phyloP scores from a whole-genome alignment of 2,797 vertebrate species.

The Liparis tanakae region DNA sequence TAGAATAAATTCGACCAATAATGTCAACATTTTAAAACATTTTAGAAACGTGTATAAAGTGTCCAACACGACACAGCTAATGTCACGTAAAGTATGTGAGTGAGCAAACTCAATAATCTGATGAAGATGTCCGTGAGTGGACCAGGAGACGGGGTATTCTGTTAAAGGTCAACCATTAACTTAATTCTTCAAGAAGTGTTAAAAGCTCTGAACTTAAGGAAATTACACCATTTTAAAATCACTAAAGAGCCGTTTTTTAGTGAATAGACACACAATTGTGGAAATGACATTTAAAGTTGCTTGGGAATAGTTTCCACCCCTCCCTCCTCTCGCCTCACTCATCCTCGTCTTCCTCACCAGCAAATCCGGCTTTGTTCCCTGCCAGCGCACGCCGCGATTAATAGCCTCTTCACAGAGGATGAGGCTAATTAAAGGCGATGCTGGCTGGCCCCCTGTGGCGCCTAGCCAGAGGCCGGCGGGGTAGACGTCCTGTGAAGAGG shows the following conservation, averaged over 20 bases:
- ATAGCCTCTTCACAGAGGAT: constrained; percentile 78
- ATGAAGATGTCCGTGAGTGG: not conserved
- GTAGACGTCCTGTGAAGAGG: constrained; percentile 60
- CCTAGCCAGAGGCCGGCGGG: constrained; percentile 40
- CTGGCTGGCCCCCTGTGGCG: constrained; percentile 40
- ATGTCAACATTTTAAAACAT: too few species aligned
- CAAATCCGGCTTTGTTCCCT: constrained; percentile 80
- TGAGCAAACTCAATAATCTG: not conserved
- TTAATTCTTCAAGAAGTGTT: not conserved
- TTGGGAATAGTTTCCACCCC: constrained; percentile 17
- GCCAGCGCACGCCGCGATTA: constrained; percentile 70
- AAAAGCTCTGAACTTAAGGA: too few species aligned
- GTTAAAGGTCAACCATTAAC: not conserved
- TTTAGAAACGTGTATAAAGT: too few species aligned
- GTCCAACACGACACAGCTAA: too few species aligned
- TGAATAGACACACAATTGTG: constrained; percentile 8
- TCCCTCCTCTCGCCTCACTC: constrained; percentile 40
- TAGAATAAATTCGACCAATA: too few species aligned
- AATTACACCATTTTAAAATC: not conserved
- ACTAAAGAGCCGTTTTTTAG: not conserved
- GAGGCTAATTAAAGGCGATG: constrained; percentile 77
- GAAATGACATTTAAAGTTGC: constrained; percentile 25
- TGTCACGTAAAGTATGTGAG: too few species aligned
- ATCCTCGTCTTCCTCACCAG: constrained; percentile 55
- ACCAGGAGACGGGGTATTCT: not conserved